phyloP scores from a whole-genome alignment of 2,113 vertebrate species.

The Gnathonemus longibarbis region DNA sequence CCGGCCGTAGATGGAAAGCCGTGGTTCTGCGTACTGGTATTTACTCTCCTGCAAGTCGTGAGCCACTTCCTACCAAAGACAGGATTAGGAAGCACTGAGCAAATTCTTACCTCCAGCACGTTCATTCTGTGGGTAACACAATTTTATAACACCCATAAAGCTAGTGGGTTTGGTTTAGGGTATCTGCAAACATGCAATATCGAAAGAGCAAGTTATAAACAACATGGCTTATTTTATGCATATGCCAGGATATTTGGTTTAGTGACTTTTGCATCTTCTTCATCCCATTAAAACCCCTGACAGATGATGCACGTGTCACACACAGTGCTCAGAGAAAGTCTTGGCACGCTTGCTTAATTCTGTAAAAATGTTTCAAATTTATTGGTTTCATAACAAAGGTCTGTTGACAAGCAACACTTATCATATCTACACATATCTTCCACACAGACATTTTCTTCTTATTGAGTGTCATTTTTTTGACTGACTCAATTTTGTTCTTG shows the following conservation, averaged over 20 bases:
- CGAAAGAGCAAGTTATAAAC: slow-evolving; percentile 24
- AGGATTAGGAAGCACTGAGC: background rate
- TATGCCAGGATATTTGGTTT: background rate
- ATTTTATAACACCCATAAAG: background rate
- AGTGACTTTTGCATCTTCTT: background rate
- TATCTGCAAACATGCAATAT: background rate
- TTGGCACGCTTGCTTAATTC: background rate
- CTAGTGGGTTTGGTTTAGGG: background rate
- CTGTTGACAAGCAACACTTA: background rate
- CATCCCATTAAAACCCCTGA: background rate
- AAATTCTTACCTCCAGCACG: background rate
- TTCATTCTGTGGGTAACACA: background rate
- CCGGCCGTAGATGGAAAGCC: slow-evolving; percentile 91
- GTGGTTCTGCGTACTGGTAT: slow-evolving; percentile 90
- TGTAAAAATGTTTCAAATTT: background rate
- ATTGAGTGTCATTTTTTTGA: background rate
- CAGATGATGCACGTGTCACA: background rate
- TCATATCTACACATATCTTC: background rate
- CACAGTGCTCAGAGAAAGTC: background rate
- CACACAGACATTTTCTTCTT: background rate
- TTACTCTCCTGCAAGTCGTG: slow-evolving; percentile 87
- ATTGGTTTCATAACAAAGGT: background rate
- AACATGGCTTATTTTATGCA: background rate
- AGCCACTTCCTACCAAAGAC: slow-evolving; percentile 75
- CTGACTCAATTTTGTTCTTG: background rate